Evolutionary conservation across 2,113 vertebrate species (phyloP), one percentile per base, ranked within the genome.

Genomic region (Epinephelus fuscoguttatus): DNA sequence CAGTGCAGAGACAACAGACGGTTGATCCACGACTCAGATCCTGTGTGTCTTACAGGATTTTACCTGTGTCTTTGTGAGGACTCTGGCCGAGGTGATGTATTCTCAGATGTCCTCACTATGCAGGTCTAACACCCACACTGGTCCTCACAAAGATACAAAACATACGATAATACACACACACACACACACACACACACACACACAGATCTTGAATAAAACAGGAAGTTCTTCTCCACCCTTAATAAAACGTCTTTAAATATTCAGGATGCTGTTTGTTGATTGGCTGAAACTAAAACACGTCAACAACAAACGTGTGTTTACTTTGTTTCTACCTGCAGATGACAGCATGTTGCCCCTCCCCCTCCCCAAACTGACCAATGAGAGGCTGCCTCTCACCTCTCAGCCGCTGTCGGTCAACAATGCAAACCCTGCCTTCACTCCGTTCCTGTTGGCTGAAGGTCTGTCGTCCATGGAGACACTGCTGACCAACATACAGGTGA

Each of bases 401-500:
- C 97, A 96, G 88, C 88, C 95, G 53, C 92, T 98, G 89, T 95
- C 97, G 40, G 18, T 80, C 75, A 87, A 63, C 49, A 63, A 71
- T 5, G 30, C 96, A 95, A 84, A 86, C 94, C 68, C 92, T 96
- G 78, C 94, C 95, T 76, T 93, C 92, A 92, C 96, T 19, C 95
- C 97, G 0, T 96, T 97, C 81, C 94, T 97, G 80, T 97, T 97
- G 93, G 96, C 96, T 61, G 97, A 98, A 85, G 96, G 96, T 49
- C 88, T 98, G 70, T 97, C 96, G 1, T 98, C 97, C 5, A 96
- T 97, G 93, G 97, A 98, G 94, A 96, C 96, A 37, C 95, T 98
- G 84, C 94, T 98, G 93, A 97, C 97, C 92, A 98, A 98, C 91
- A 96, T 98, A 91, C 97, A 98, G 97, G 97, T 90, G 45, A 86